Evolutionary conservation across 1,140 invertebrate genomes (phyloP).

Genomic region (Camponotus vicinus): DNA sequence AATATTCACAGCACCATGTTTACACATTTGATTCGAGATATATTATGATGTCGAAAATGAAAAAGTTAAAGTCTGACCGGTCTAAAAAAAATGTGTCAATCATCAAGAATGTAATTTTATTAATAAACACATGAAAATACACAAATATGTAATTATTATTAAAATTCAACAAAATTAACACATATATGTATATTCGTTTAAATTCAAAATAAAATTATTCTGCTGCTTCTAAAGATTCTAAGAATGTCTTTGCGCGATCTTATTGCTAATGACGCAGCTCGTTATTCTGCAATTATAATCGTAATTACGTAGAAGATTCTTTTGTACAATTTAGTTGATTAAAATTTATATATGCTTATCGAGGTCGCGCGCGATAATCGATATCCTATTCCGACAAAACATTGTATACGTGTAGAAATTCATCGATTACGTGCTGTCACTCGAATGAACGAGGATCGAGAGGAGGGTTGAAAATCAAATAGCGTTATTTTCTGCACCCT

Average conservation of each 20-base stretch:
- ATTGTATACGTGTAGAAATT: conserved; percentile 6
- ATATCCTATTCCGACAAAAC: conserved; percentile 20
- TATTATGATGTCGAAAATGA: not conserved
- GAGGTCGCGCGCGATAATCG: not conserved
- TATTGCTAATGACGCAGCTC: conserved; percentile 2
- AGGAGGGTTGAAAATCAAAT: conserved; percentile 23
- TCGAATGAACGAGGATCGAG: not conserved
- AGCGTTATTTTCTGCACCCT: conserved; percentile 32
- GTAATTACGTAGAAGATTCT: not conserved
- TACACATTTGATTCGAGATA: not conserved
- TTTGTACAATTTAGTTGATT: not conserved
- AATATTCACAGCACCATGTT: not conserved
- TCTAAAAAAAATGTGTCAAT: conserved; percentile 32
- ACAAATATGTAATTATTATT: not conserved
- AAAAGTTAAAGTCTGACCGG: not conserved
- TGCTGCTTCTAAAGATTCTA: no score
- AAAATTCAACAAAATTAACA: not conserved
- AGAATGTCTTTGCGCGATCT: not conserved
- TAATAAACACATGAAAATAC: not conserved
- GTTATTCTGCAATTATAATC: not conserved
- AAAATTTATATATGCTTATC: conserved; percentile 15
- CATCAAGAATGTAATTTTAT: conserved; percentile 1
- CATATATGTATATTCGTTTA: no score
- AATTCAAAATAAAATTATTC: no score
- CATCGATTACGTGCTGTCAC: conserved; percentile 34